Evolutionary conservation across 2,113 vertebrate genomes (phyloP).

Genomic region (Prunella fulvescens): DNA sequence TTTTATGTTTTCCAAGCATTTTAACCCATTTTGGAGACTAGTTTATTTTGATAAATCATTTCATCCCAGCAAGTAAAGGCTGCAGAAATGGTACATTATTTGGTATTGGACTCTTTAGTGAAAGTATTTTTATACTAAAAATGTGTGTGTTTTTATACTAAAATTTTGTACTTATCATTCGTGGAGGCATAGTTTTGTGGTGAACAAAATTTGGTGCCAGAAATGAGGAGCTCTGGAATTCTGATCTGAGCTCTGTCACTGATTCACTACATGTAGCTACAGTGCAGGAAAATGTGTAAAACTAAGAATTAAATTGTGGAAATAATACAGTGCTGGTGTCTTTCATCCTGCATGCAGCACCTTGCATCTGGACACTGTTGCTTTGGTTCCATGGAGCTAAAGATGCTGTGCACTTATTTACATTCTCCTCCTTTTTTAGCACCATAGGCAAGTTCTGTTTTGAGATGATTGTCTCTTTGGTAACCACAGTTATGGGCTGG

Average conservation of each 20-base stretch:
- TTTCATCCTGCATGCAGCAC: neutral
- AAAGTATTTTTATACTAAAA: neutral
- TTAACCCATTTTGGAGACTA: neutral
- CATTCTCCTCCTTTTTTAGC: neutral
- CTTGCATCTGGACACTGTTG: neutral
- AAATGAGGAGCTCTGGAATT: neutral
- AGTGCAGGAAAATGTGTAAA: neutral
- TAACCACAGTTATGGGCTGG: neutral
- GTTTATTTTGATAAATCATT: neutral
- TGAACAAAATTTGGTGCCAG: neutral
- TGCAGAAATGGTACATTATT: neutral
- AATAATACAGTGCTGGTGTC: neutral
- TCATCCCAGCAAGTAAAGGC: neutral
- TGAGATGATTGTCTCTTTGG: neutral
- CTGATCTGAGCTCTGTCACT: neutral
- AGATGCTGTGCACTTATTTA: neutral
- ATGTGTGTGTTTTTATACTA: neutral
- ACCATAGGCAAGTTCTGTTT: neutral
- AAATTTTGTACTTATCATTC: neutral
- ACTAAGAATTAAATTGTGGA: neutral
- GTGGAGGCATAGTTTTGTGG: neutral
- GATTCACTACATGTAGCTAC: neutral
- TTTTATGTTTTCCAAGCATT: neutral
- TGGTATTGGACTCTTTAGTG: neutral
- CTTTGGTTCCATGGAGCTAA: neutral